phyloP scores from a whole-genome alignment of 1,140 invertebrate genomes.

The Heterodera schachtii region DNA sequence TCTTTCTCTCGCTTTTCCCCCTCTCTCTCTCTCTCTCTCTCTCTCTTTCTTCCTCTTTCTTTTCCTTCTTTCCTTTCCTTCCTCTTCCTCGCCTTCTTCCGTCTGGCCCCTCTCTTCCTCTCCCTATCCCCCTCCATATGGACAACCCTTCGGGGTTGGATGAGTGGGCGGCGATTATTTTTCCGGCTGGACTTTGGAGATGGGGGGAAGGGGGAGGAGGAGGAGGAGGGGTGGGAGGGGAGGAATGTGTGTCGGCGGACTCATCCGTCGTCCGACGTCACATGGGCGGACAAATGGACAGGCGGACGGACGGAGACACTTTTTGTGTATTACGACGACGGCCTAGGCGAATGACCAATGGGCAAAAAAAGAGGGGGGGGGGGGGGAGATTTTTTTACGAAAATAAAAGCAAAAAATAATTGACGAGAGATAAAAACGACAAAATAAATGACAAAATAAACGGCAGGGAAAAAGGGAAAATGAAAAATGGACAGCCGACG shows the following conservation, averaged over 20 bases:
- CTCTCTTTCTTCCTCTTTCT: neutral
- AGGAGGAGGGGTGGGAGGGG: too few relatives aligned
- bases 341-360: neutral
- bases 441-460: neutral
- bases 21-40: neutral
- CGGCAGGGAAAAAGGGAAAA: too few relatives aligned
- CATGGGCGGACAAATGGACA: neutral
- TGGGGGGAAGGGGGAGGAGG: too few relatives aligned
- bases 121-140: slow-evolving; percentile 7
- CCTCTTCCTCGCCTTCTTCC: neutral
- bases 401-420: neutral
- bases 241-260: neutral
- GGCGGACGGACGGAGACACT: neutral
- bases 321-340: neutral
- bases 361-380: neutral
- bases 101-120: neutral
- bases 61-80: neutral
- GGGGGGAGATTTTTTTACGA: neutral
- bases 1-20: neutral
- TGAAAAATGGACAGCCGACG: too few relatives aligned
- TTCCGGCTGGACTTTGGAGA: slow-evolving; percentile 9
- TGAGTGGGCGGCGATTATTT: neutral
- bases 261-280: neutral
- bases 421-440: neutral
- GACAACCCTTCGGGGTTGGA: neutral